phyloP scores from a whole-genome alignment of 2,113 vertebrate genomes.

The Halichoeres trimaculatus region DNA sequence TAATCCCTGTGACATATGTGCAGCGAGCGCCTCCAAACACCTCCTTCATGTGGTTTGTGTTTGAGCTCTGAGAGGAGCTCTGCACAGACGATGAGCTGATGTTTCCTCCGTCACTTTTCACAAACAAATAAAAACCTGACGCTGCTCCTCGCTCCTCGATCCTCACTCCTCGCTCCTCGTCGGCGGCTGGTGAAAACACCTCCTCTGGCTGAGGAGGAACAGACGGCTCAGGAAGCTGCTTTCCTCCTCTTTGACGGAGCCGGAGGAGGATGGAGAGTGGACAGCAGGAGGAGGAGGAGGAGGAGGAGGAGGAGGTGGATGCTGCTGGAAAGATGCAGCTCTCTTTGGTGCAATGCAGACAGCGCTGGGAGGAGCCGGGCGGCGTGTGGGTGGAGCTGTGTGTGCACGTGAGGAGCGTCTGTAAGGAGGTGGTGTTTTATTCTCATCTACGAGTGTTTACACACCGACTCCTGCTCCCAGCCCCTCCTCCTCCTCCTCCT shows the following conservation, averaged over 20 bases:
- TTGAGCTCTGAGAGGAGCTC: too few species aligned
- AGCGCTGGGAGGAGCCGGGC: slow-evolving; percentile 56
- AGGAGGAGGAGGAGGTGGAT: slow-evolving; percentile 46
- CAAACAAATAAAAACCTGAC: neutral
- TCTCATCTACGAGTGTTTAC: slow-evolving; percentile 37
- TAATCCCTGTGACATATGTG: slow-evolving; percentile 62
- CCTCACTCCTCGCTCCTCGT: too few species aligned
- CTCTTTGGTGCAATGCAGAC: slow-evolving; percentile 83
- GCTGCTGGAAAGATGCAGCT: slow-evolving; percentile 69
- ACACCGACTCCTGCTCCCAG: slow-evolving; percentile 16
- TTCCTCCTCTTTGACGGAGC: neutral
- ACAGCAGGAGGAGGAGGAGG: slow-evolving; percentile 14
- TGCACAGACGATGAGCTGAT: too few species aligned
- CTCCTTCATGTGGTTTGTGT: neutral
- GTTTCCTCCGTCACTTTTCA: neutral
- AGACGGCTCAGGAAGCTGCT: neutral
- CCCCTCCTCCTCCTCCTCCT: neutral
- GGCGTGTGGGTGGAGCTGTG: slow-evolving; percentile 64
- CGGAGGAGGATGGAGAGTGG: neutral
- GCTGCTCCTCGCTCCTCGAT: slow-evolving; percentile 12
- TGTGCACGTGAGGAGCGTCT: slow-evolving; percentile 20
- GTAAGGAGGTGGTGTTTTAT: slow-evolving; percentile 48
- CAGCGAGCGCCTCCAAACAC: slow-evolving; percentile 41
- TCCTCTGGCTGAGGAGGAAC: slow-evolving; percentile 18
- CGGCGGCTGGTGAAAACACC: neutral